Base-by-base conservation (phyloP, 1,140 invertebrate genomes). In the Nomia melanderi region DNA sequence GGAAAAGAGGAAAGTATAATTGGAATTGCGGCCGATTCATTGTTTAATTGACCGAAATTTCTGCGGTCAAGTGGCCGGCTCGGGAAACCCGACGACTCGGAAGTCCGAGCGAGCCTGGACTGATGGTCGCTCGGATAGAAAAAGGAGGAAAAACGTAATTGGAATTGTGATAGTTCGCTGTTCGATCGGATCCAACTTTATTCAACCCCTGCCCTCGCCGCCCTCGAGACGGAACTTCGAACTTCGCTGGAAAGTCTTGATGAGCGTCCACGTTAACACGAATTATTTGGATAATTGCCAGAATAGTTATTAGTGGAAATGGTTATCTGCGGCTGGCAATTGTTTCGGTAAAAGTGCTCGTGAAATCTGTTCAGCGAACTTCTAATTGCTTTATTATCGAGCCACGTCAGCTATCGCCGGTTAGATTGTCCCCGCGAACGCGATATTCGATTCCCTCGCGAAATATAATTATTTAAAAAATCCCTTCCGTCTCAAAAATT, bases 221-320 rank as follows among this genome's bases (percentile, higher is more conserved):
- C 20, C 7, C 47, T 36, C 47, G 20, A n/a, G 41, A 17, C 9
- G 60, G 23, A 73, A 63, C 59, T 62, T 64, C 14, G 44, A 65
- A 41, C 60, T 74, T 66, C 7, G 44, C 2, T 47, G 62, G 8
- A 54, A 64, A 66, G 71, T 74, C 62, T 65, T 54, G 71, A 65
- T 56, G 71, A 65, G 71, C 20, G 54, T 74, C 50, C 71, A 17
- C 14, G 71, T 74, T 74, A 73, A 74, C 62, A 65, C 44, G 71
- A 66, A 66, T 74, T 65, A 74, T 56, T 74, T 74, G 71, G 71
- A 64, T 74, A 74, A 65, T 65, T 65, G 71, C 71, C 71, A 74
- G 62, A 65, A 74, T 56, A 44, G 71, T 65, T 74, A 66, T 66
- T 56, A 56, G 62, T 23, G 47, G 25, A 27, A 44, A 74, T 31